These are phyloP conservation scores for Cyprinodon diabolis DNA, from an alignment of 2,797 vertebrate genomes.

Conservation along the genomic window DNA sequence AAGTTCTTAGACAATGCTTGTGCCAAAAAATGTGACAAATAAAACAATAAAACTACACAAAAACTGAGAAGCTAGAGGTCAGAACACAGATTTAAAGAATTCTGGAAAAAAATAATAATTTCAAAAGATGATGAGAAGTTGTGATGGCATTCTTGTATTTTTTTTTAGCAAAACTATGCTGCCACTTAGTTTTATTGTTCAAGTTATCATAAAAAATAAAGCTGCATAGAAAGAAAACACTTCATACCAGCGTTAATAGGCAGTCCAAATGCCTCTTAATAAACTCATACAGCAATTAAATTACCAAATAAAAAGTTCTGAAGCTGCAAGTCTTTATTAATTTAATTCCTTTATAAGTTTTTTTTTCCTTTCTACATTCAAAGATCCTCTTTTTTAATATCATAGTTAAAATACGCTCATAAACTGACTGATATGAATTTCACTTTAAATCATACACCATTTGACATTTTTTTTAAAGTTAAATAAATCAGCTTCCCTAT, in stretches of 20 bases:
- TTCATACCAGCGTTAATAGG: not conserved
- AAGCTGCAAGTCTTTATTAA: not conserved
- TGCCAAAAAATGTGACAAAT: slow-evolving; percentile 9
- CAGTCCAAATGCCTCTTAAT: not conserved
- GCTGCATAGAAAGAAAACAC: slow-evolving; percentile 1
- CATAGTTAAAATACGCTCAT: not conserved
- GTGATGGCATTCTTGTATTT: not conserved
- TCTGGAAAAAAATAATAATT: not conserved
- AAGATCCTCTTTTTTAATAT: slow-evolving; percentile 17
- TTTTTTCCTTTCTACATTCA: not conserved
- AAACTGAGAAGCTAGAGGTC: not conserved
- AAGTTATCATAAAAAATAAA: slow-evolving; percentile 5
- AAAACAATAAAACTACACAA: not conserved
- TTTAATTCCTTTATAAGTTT: not conserved
- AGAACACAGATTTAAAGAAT: not conserved
- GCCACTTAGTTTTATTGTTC: not conserved
- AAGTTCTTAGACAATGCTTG: slow-evolving; percentile 13
- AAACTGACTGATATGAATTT: slow-evolving; percentile 10
- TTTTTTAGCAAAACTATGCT: not conserved
- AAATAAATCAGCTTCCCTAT: slow-evolving; percentile 14
- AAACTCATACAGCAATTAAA: slow-evolving; percentile 1
- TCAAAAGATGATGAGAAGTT: not conserved
- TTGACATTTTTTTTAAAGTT: slow-evolving; percentile 12
- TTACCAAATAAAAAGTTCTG: not conserved
- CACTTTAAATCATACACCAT: not conserved